Base-by-base conservation (phyloP, 2,888 invertebrate genomes). In the Fragum sueziense region DNA sequence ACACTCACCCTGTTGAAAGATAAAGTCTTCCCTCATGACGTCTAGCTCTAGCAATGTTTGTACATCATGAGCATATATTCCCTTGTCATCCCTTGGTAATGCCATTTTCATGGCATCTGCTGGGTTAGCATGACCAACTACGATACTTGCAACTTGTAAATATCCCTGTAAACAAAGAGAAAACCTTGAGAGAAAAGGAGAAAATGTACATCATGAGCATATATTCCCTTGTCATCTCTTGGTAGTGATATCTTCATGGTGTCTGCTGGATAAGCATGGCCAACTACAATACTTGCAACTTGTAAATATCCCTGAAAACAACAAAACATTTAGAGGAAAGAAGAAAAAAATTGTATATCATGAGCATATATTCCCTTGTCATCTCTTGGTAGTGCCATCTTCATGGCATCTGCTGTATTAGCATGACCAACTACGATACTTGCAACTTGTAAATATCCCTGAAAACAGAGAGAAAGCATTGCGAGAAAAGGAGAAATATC, bases 381-480 rank as follows among this genome's bases (percentile, higher is more conserved):
- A 74, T 88, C 88, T 1, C 77, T 57, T 4, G 76, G 81, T 29
- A 90, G 62, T 0, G 79, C 86, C 31, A 90, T 79, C 4, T 57
- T 77, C 11, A 79, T 70, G 0, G 85, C 79, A 54, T 85, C 85
- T 6, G 59, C 70, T 41, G 76, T 84, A 57, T 74, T 59, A 6
- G 79, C 41, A 6, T 75, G 80, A 29, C 87, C 86, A 6, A 85
- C 85, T 61, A 77, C 67, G 31, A 87, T 69, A 0, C 85, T 76
- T 79, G 87, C 82, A 3, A 89, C 80, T 73, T 86, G 81, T n/a
- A 90, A 47, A 1, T 72, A 70, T 41, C 90, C 90, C 89, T 89
- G 77, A 9, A 80, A 79, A n/a, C n/a, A n/a, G n/a, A n/a, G n/a
- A n/a, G 31, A 61, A 61, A 31, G 29, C 29, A 9, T 33, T 62